Conservation (phyloP, 2,888 invertebrate genomes). For the Thymelicus acteon region DNA sequence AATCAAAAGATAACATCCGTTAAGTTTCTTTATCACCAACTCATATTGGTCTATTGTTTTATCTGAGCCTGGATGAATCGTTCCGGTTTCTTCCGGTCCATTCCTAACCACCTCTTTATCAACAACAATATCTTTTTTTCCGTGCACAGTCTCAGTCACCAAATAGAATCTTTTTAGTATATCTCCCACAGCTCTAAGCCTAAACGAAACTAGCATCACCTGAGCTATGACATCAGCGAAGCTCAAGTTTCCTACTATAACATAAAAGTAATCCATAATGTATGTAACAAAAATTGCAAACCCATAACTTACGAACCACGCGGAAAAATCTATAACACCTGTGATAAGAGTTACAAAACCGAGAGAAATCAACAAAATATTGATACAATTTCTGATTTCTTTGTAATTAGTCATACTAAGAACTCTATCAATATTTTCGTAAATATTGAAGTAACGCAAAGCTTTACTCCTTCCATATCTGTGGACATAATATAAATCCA, state of each 20-base stretch:
- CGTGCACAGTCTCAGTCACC: slow-evolving; percentile 5
- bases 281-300: neutral
- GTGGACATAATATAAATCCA: slow-evolving; percentile 16
- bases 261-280: slow-evolving; percentile 18
- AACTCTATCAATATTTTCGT: slow-evolving; percentile 14
- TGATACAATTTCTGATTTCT: neutral
- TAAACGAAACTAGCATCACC: slow-evolving; percentile 14
- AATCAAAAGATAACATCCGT: slow-evolving; percentile 22
- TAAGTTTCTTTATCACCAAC: neutral
- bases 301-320: slow-evolving; percentile 4
- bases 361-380: neutral
- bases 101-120: neutral
- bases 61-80: neutral
- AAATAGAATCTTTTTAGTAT: slow-evolving; percentile 11
- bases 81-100: neutral
- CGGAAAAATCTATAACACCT: neutral
- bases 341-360: neutral
- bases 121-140: neutral
- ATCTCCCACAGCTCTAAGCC: slow-evolving; percentile 20
- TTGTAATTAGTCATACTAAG: neutral
- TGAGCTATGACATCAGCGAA: slow-evolving; percentile 23
- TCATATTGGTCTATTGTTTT: slow-evolving; percentile 12
- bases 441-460: slow-evolving; percentile 16
- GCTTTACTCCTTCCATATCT: slow-evolving; percentile 17
- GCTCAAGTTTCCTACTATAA: slow-evolving; percentile 14